Evolutionary conservation across 2,113 vertebrate species (phyloP).

Genomic region (Tringa solitaria): DNA sequence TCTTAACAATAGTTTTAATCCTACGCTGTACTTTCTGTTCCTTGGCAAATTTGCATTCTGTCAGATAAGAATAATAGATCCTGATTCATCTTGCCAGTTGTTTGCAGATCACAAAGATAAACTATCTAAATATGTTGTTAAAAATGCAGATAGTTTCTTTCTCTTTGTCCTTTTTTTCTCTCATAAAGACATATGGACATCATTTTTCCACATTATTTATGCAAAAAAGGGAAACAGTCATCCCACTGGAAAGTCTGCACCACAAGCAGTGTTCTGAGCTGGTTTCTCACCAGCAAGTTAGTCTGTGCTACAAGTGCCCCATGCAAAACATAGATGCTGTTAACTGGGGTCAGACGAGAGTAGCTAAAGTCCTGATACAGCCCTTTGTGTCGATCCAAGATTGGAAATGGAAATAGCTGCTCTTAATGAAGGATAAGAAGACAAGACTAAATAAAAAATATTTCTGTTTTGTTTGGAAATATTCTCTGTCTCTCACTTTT

Average conservation of each 20-base stretch:
- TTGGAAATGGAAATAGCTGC: not conserved
- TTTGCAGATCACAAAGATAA: not conserved
- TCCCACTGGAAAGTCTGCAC: not conserved
- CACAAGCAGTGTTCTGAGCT: not conserved
- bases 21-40: not conserved
- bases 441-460: constrained; percentile 42
- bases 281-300: not conserved
- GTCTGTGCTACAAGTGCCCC: not conserved
- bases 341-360: not conserved
- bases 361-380: not conserved
- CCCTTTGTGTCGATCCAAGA: not conserved
- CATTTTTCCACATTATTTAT: not conserved
- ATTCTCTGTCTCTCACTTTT: not conserved
- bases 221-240: not conserved
- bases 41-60: not conserved
- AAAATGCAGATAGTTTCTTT: not conserved
- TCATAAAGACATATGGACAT: not conserved
- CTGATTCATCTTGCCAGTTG: not conserved
- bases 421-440: not conserved
- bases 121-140: not conserved
- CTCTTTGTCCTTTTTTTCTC: not conserved
- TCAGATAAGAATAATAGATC: not conserved
- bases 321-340: not conserved
- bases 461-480: not conserved
- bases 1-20: not conserved